Percentiles rank a stretch among this genome's conserved stretches.
Evolutionary conservation across 2,888 invertebrate genomes (phyloP).

Genomic region (Chaetoderma sp.): DNA sequence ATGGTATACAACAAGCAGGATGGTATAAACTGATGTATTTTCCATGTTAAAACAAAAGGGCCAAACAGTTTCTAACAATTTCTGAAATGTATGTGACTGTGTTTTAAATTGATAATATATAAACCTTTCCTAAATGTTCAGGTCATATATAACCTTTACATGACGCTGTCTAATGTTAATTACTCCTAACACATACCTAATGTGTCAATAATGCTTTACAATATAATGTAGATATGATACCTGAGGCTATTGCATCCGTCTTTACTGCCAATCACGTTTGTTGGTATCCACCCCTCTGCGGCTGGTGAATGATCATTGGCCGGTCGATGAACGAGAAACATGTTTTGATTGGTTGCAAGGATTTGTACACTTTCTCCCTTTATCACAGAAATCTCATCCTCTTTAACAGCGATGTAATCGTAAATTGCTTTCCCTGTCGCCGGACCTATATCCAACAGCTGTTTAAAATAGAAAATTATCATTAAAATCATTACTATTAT

Average conservation of each 20-base stretch:
- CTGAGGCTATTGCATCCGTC: conserved; percentile 56
- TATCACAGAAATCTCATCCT: conserved; percentile 69
- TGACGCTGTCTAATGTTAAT: too few relatives aligned
- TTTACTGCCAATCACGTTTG: conserved; percentile 57
- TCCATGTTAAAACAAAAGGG: too few relatives aligned
- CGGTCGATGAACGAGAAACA: conserved; percentile 64
- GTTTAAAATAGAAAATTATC: too few relatives aligned
- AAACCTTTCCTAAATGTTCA: too few relatives aligned
- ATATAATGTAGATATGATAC: conserved; percentile 30
- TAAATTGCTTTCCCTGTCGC: conserved; percentile 57
- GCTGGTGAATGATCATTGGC: conserved; percentile 62
- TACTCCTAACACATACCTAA: too few relatives aligned
- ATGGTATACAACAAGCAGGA: too few relatives aligned
- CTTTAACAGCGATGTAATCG: conserved; percentile 68
- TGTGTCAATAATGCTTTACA: neutral
- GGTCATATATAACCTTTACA: too few relatives aligned
- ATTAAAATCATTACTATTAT: too few relatives aligned
- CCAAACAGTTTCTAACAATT: too few relatives aligned
- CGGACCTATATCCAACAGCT: conserved; percentile 23
- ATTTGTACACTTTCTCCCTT: conserved; percentile 70
- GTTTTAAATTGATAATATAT: too few relatives aligned
- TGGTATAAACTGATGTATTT: too few relatives aligned
- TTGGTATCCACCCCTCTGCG: conserved; percentile 69
- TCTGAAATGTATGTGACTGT: too few relatives aligned
- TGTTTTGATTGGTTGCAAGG: conserved; percentile 64